Conservation (phyloP, 2,888 invertebrate species). For the Scaptodrosophila latifasciaeformis region DNA sequence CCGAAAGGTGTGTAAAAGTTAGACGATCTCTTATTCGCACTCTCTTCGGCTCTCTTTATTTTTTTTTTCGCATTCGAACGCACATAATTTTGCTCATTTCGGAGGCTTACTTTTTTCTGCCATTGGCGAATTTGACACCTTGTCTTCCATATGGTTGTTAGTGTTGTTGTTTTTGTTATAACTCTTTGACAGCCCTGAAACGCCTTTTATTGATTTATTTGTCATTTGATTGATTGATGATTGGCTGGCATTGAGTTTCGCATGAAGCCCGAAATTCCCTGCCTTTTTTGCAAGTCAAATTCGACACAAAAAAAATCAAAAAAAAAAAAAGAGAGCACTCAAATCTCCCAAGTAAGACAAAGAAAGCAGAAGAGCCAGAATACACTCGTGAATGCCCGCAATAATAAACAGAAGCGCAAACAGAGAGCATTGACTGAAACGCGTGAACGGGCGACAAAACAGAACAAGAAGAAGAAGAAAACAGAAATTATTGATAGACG, state of each 20-base stretch:
- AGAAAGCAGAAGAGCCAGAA: constrained; percentile 10
- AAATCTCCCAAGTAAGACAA: too few relatives aligned
- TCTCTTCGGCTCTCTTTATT: too few relatives aligned
- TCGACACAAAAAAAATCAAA: too few relatives aligned
- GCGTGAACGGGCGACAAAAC: constrained; percentile 16
- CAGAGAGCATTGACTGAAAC: constrained; percentile 8
- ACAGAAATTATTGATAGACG: constrained; percentile 59
- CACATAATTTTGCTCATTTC: too few relatives aligned
- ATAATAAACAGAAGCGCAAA: background rate
- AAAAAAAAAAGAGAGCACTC: background rate
- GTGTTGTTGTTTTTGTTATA: constrained; percentile 8
- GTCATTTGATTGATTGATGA: constrained; percentile 45
- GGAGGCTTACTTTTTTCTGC: too few relatives aligned
- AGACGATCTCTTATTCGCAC: too few relatives aligned
- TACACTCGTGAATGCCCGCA: too few relatives aligned
- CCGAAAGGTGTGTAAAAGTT: constrained; percentile 34
- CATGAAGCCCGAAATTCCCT: constrained; percentile 21
- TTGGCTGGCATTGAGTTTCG: constrained; percentile 55
- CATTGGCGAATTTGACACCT: constrained; percentile 46
- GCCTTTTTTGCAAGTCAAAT: constrained; percentile 30
- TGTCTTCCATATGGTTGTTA: constrained; percentile 19
- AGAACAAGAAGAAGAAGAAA: constrained; percentile 1
- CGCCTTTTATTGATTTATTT: constrained; percentile 58
- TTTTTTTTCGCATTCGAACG: too few relatives aligned
- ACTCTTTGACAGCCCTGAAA: constrained; percentile 54